These are phyloP conservation scores for Macrophya annulata DNA, from an alignment of 2,888 invertebrate species.

Conservation along the genomic window DNA sequence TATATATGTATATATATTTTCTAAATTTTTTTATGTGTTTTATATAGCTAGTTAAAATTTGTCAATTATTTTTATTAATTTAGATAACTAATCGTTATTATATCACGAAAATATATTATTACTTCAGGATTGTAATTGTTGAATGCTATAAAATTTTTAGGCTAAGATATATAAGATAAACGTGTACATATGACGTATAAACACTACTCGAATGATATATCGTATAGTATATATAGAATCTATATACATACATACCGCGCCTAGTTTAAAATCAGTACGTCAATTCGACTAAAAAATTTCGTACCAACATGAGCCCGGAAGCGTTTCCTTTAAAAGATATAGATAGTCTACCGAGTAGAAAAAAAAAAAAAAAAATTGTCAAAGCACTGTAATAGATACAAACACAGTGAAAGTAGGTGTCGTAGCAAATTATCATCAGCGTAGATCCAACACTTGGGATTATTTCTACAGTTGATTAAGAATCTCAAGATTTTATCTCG, in stretches of 20 bases:
- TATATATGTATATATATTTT: not conserved
- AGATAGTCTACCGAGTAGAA: not conserved
- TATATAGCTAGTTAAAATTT: not conserved
- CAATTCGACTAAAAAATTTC: not conserved
- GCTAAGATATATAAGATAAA: not conserved
- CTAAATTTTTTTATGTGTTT: not conserved
- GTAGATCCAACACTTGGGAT: not conserved
- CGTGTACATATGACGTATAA: not conserved
- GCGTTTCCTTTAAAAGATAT: not conserved
- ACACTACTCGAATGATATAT: too few relatives aligned
- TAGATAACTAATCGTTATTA: not conserved
- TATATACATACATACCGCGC: too few relatives aligned
- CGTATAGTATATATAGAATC: too few relatives aligned
- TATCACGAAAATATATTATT: not conserved
- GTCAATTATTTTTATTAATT: not conserved
- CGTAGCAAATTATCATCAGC: not conserved
- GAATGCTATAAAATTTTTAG: not conserved
- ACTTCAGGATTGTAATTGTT: too few relatives aligned
- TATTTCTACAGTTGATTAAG: not conserved
- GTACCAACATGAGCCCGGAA: slow-evolving; percentile 1
- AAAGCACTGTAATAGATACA: not conserved
- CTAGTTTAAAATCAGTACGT: not conserved
- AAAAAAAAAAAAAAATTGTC: not conserved
- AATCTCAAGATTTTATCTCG: not conserved
- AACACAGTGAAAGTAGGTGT: slow-evolving; percentile 7